phyloP scores from a whole-genome alignment of 1,140 invertebrate genomes.

The Lycorma delicatula region DNA sequence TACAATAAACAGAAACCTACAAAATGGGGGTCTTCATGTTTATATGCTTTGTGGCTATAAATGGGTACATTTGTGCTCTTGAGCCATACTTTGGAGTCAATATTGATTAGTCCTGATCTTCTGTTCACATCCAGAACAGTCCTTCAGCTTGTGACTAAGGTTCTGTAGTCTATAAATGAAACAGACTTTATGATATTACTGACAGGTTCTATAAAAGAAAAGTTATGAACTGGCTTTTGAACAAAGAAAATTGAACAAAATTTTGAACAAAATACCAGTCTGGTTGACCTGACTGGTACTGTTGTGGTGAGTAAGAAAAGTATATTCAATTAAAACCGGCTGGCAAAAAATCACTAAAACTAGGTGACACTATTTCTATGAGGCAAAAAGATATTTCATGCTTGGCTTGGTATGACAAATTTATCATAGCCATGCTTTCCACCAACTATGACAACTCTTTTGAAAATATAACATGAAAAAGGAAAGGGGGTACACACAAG shows the following conservation, averaged over 20 bases:
- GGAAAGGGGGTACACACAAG: too few species aligned
- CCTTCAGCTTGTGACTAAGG: not conserved
- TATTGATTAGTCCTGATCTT: not conserved
- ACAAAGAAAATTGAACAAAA: too few species aligned
- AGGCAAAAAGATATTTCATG: not conserved
- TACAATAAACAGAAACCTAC: conserved; percentile 11
- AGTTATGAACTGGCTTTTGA: not conserved
- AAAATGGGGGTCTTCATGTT: conserved; percentile 9
- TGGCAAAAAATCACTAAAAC: not conserved
- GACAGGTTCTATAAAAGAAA: conserved; percentile 7
- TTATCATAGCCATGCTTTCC: not conserved
- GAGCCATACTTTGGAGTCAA: conserved; percentile 4
- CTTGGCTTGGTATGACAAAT: not conserved
- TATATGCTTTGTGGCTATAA: conserved; percentile 1
- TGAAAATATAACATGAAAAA: too few species aligned
- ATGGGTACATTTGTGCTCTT: conserved; percentile 5
- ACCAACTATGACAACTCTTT: too few species aligned
- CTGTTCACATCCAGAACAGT: conserved; percentile 1
- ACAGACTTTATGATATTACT: conserved; percentile 1
- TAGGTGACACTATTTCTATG: not conserved
- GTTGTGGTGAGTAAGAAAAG: too few species aligned
- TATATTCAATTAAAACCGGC: too few species aligned
- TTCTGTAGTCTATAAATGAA: not conserved
- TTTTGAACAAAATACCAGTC: not conserved
- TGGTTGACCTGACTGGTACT: not conserved